Conservation (phyloP, 1,140 invertebrate genomes). For the Aphaenogaster floridana region DNA sequence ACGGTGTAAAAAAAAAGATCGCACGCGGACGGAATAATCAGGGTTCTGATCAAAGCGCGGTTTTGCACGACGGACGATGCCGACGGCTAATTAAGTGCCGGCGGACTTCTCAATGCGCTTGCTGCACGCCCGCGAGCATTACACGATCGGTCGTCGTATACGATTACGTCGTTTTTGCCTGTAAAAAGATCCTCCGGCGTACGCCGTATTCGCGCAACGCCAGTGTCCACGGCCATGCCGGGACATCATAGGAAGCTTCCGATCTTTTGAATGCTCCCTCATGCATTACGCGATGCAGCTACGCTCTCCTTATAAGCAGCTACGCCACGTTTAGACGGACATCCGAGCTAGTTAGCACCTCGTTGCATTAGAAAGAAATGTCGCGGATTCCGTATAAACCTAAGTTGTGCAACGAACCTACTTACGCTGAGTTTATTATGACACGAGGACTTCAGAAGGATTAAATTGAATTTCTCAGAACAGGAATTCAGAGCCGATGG, state of each 20-base stretch:
- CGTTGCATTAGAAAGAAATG: not conserved
- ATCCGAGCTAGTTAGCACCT: constrained; percentile 39
- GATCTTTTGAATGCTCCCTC: constrained; percentile 74
- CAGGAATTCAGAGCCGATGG: not conserved
- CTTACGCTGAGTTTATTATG: not conserved
- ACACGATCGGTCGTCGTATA: constrained; percentile 79
- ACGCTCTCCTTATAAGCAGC: constrained; percentile 60
- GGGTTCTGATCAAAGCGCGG: constrained; percentile 71
- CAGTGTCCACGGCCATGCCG: constrained; percentile 67
- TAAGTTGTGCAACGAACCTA: not conserved
- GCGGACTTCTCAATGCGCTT: constrained; percentile 65
- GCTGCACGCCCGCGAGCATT: constrained; percentile 69
- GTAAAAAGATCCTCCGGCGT: constrained; percentile 57
- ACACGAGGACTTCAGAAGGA: not conserved
- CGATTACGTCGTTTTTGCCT: constrained; percentile 76
- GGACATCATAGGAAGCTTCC: constrained; percentile 74
- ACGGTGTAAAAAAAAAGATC: not conserved
- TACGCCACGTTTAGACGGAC: constrained; percentile 36
- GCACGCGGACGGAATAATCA: constrained; percentile 69
- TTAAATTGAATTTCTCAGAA: not conserved
- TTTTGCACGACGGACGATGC: constrained; percentile 68
- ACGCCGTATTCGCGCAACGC: constrained; percentile 68
- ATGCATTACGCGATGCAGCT: not conserved
- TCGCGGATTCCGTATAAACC: not conserved
- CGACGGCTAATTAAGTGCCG: constrained; percentile 75